Evolutionary conservation across 1,140 invertebrate species (phyloP), one percentile per base, ranked within the genome.

Genomic region (Euwallacea similis): DNA sequence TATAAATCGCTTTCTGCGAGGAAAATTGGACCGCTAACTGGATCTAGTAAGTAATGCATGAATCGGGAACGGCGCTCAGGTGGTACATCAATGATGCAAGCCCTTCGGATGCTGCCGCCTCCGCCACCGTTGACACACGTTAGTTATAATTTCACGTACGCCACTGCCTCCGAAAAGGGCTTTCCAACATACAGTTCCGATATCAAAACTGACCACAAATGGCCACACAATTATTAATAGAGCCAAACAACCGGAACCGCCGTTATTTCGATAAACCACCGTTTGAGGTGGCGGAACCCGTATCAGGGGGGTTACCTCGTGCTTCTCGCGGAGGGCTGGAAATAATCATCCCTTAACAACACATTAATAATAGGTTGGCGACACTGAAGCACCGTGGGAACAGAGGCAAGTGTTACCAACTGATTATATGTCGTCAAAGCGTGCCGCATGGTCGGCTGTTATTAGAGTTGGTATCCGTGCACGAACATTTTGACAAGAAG

Each of bases 291-390:
- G 13, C 9, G 46, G 13, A 10, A 50, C 9, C 9, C 46, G 13
- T 2, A 50, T 50, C 9, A 13, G 13, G 2, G 2, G 46, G 46
- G 46, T 50, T 50, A 50, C 16, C 16, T 56, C 54, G 54, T 9
- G 11, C 16, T n/a, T 56, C 44, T 7, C 71, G 69, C 73, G 74
- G 44, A 67, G 41, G 66, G 42, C 33, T 13, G 41, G 43, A 67
- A 79, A 79, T 80, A 78, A 79, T 79, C 74, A 77, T 79, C 76
- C 75, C 74, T 75, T 79, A 79, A 79, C 77, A 79, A 74, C 76
- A 79, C 78, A 79, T 79, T 79, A 80, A 79, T 80, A 79, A 80
- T 79, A 79, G 78, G 76, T 78, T 78, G 72, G 73, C 71, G 76
- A 77, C 76, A 72, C 66, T 66, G 76, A 72, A 79, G 76, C 67